A percentile compares a stretch with the other conserved stretches of the same genome.
These are phyloP conservation scores for Caenorhabditis briggsae DNA, from an alignment of 1,140 invertebrate genomes.

Conservation along the genomic window DNA sequence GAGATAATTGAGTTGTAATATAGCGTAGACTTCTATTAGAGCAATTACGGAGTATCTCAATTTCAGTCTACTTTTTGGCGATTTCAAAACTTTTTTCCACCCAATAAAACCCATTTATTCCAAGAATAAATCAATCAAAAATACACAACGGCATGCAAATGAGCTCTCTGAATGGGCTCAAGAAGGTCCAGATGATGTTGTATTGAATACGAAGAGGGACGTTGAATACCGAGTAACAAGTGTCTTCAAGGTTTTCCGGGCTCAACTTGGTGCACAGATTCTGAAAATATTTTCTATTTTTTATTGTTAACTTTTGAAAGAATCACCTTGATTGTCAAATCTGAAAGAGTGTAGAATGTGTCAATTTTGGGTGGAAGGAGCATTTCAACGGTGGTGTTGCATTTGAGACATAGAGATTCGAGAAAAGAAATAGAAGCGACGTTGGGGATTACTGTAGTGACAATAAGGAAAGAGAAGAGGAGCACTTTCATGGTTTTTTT, in stretches of 20 bases:
- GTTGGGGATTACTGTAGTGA: background rate
- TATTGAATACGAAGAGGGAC: constrained; percentile 17
- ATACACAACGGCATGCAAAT: constrained; percentile 5
- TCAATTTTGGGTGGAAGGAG: background rate
- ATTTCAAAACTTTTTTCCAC: background rate
- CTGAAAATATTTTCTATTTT: background rate
- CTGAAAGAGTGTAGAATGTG: background rate
- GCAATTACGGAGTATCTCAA: too few species aligned
- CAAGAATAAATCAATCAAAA: background rate
- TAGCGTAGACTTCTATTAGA: too few species aligned
- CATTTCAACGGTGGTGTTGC: constrained; percentile 5
- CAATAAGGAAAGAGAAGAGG: background rate
- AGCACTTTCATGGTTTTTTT: background rate
- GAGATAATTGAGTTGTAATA: too few species aligned
- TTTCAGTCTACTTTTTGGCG: too few species aligned
- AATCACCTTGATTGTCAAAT: background rate
- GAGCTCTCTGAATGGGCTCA: constrained; percentile 34
- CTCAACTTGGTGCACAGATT: background rate
- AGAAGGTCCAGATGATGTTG: background rate
- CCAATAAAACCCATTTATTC: too few species aligned
- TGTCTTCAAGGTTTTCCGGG: background rate
- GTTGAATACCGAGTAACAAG: background rate
- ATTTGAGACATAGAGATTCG: background rate
- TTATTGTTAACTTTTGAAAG: background rate
- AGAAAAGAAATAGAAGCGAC: background rate